Conservation (phyloP, 2,113 vertebrate species). For the Marmota flaviventris region DNA sequence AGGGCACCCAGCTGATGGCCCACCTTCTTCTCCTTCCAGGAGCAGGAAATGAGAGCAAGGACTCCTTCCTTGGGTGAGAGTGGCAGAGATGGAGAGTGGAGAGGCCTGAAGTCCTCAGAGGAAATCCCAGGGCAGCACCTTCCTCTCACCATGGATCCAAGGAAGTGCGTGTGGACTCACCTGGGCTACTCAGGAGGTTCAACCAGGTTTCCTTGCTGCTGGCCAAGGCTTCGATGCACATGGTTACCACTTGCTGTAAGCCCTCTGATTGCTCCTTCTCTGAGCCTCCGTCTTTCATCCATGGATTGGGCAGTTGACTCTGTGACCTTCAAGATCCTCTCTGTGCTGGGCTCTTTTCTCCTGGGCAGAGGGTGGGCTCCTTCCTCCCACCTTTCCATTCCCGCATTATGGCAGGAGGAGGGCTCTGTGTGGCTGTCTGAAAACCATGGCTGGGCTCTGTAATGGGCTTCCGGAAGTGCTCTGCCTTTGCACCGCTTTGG, state of each 20-base stretch:
- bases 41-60: background rate
- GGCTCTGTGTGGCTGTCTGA: background rate
- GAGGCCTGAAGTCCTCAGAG: background rate
- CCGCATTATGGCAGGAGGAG: no score
- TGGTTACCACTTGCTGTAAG: background rate
- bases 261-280: background rate
- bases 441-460: background rate
- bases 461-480: background rate
- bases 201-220: background rate
- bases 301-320: background rate
- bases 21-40: background rate
- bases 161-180: no score
- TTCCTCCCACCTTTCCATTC: background rate
- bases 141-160: background rate
- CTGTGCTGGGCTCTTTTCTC: background rate
- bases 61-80: background rate
- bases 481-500: fast-evolving
- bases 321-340: background rate
- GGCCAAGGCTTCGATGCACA: fast-evolving
- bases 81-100: background rate
- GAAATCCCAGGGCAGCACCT: fast-evolving
- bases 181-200: no score
- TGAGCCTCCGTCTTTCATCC: background rate
- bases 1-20: background rate
- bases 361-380: background rate